Conservation (phyloP, 2,797 vertebrate genomes). For the Silurus aristotelis region DNA sequence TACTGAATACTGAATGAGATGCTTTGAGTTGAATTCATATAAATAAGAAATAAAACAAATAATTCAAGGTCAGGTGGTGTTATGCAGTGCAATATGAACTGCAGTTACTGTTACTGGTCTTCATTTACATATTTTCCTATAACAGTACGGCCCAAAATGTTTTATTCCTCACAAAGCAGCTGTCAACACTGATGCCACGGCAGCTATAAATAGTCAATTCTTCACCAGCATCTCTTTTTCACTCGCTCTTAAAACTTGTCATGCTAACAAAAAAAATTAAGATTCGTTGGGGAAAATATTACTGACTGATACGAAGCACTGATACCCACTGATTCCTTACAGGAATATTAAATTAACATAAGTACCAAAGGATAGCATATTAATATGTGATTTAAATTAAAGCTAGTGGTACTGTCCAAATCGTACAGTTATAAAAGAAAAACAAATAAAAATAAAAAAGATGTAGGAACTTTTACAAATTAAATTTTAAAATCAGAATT, state of each 20-base stretch:
- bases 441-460: not conserved
- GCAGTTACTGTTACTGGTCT: not conserved
- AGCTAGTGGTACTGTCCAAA: not conserved
- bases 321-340: not conserved
- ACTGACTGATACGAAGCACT: not conserved
- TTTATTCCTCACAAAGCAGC: not conserved
- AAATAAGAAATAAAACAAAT: not conserved
- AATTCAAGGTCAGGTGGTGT: not conserved
- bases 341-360: not conserved
- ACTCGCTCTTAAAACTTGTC: not conserved
- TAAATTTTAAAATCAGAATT: not conserved
- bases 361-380: no score
- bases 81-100: not conserved
- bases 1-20: not conserved
- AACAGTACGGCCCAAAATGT: not conserved
- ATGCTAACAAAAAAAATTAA: not conserved
- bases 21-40: not conserved
- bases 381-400: not conserved
- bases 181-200: not conserved
- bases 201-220: not conserved
- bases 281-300: not conserved
- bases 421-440: not conserved
- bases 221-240: not conserved
- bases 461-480: not conserved
- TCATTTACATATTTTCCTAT: not conserved